Percentiles rank a stretch among this genome's conserved stretches.
phyloP scores from a whole-genome alignment of 2,888 invertebrate species.

The Byasa hedistus region DNA sequence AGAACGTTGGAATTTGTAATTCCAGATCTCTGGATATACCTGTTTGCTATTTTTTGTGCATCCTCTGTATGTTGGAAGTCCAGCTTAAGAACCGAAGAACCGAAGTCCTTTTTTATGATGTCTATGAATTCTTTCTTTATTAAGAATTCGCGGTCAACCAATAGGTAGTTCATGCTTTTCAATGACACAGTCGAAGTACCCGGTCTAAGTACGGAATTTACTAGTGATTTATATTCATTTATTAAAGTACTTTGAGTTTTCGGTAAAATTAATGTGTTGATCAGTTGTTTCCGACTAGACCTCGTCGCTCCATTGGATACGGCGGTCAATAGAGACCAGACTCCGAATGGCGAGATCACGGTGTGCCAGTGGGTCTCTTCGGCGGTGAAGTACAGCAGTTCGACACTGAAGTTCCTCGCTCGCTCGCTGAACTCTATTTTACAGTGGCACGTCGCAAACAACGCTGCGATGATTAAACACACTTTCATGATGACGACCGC shows the following conservation, averaged over 20 bases:
- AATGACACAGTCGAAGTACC: slow-evolving; percentile 51
- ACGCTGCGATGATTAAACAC: background rate
- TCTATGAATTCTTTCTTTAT: slow-evolving; percentile 41
- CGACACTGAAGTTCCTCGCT: slow-evolving; percentile 62
- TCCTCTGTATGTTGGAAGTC: slow-evolving; percentile 53
- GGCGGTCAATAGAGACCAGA: slow-evolving; percentile 67
- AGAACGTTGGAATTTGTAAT: slow-evolving; percentile 58
- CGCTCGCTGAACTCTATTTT: slow-evolving; percentile 58
- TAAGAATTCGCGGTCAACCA: slow-evolving; percentile 54
- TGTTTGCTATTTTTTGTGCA: slow-evolving; percentile 52
- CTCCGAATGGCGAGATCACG: slow-evolving; percentile 66
- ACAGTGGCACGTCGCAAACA: slow-evolving; percentile 46
- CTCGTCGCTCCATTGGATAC: slow-evolving; percentile 60
- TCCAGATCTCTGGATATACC: slow-evolving; percentile 55
- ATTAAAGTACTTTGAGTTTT: slow-evolving; percentile 44
- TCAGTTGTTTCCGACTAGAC: slow-evolving; percentile 51
- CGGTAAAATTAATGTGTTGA: slow-evolving; percentile 57
- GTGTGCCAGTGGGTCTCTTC: slow-evolving; percentile 56
- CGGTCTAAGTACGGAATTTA: slow-evolving; percentile 46
- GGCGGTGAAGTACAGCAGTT: slow-evolving; percentile 58
- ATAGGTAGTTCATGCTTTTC: slow-evolving; percentile 59
- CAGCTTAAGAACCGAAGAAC: slow-evolving; percentile 51
- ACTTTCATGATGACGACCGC: slow-evolving; percentile 10
- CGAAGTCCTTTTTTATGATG: slow-evolving; percentile 52
- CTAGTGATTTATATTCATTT: slow-evolving; percentile 51